Percentiles rank a stretch among this genome's conserved stretches.
Conservation (phyloP, 2,888 invertebrate species). For the Thymelicus lineola region DNA sequence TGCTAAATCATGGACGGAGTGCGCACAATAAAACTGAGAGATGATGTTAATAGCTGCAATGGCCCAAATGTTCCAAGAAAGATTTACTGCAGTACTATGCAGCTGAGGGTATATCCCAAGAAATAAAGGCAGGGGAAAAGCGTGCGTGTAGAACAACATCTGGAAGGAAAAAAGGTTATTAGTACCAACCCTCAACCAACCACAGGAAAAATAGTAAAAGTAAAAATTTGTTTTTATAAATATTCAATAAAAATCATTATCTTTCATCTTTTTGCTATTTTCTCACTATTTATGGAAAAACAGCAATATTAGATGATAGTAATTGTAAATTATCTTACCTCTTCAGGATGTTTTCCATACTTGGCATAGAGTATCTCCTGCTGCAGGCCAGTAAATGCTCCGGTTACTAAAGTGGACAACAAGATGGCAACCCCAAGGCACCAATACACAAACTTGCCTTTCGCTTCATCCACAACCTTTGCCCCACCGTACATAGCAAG, state of each 20-base stretch:
- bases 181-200: too few species aligned
- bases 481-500: slow-evolving; percentile 76
- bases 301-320: too few species aligned
- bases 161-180: slow-evolving; percentile 52
- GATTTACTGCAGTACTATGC: slow-evolving; percentile 49
- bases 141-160: slow-evolving; percentile 79
- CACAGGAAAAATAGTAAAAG: too few species aligned
- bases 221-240: too few species aligned
- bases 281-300: too few species aligned
- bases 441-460: slow-evolving; percentile 70
- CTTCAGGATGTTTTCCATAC: slow-evolving; percentile 78
- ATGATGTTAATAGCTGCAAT: slow-evolving; percentile 63
- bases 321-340: slow-evolving; percentile 53
- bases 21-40: slow-evolving; percentile 71
- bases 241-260: too few species aligned
- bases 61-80: slow-evolving; percentile 61
- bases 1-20: slow-evolving; percentile 72
- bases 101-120: slow-evolving; percentile 64
- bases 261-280: too few species aligned
- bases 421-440: slow-evolving; percentile 71
- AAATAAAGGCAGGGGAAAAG: slow-evolving; percentile 71
- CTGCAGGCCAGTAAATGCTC: slow-evolving; percentile 75
- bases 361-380: slow-evolving; percentile 72
- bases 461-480: slow-evolving; percentile 59
- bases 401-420: slow-evolving; percentile 65